Base-by-base conservation (phyloP, 1,140 invertebrate species). In the Drosophila truncata region DNA sequence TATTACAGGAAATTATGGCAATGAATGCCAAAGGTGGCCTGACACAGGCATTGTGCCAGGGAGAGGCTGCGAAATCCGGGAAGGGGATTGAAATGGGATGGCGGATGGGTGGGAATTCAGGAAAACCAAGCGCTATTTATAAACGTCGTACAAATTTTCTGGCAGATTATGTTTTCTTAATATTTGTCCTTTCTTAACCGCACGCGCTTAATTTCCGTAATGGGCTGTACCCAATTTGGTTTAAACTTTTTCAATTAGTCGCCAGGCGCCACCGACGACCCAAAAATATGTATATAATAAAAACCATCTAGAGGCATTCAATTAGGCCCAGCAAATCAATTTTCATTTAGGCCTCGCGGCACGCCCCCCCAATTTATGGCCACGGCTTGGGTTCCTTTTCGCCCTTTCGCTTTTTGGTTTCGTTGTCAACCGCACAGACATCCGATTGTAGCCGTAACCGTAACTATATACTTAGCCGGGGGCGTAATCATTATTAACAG, bases 121-220 rank as follows among this genome's bases (percentile, higher is more conserved):
- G 39, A 44, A 63, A 49, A 58, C 79, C 42, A 29, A 39, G 59
- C 29, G 80, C 84, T 88, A 88, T 87, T 84, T 87, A 88, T 87
- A 88, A 83, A 71, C 67, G 85, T 71, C 77, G 67, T 72, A 84
- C 65, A 70, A 84, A 88, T 88, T 88, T 88, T 88, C 80, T 72
- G 72, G 60, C 65, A 85, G 85, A 85, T 88, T 88, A 90, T 88
- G 81, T 85, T 88, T 90, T 88, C 85, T 85, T 88, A 81, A 81
- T 90, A 78, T 71, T 90, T 77, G 77, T 74, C 78, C 58, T 47
- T 86, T 57, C 33, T 61, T 55, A 78, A 80, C 80, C 85, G 84
- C 85, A 88, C 80, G 84, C 80, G 92, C 85, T 86, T 92, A 88
- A 93, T 90, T 90, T 90, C 85, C 85, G 75, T 84, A 85, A 90